These are phyloP conservation scores for Notospermus geniculatus DNA, from an alignment of 1,140 invertebrate genomes.

Conservation along the genomic window DNA sequence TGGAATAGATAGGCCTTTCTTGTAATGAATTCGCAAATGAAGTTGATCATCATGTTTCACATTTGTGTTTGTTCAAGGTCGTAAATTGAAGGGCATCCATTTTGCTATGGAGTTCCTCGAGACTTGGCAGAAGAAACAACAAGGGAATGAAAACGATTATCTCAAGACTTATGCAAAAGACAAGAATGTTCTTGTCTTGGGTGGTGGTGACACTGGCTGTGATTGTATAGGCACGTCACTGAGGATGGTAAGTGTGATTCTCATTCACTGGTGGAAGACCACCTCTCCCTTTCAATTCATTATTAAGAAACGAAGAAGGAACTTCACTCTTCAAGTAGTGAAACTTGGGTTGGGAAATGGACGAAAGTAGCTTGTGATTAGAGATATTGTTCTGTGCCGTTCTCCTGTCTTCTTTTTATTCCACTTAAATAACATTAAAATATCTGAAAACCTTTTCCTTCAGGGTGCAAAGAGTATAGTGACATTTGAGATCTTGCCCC, in stretches of 20 bases:
- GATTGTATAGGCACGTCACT: conserved; percentile 98
- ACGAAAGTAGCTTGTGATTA: no score
- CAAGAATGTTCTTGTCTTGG: conserved; percentile 95
- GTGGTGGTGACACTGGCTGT: conserved; percentile 98
- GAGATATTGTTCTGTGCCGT: no score
- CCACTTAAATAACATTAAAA: background rate
- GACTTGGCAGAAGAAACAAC: conserved; percentile 94
- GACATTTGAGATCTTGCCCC: conserved; percentile 95
- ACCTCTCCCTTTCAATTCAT: no score
- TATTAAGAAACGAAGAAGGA: no score
- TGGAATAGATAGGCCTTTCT: no score
- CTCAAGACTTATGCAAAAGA: conserved; percentile 77
- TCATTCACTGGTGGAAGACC: no score
- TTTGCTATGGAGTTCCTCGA: conserved; percentile 98
- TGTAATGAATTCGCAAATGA: no score
- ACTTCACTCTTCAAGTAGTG: no score
- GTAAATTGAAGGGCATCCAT: conserved; percentile 86
- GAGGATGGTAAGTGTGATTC: conserved; percentile 67
- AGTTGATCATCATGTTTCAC: no score
- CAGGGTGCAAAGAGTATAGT: conserved; percentile 92
- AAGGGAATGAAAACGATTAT: conserved; percentile 59
- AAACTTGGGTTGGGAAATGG: no score
- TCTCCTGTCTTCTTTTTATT: background rate
- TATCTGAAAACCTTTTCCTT: conserved; percentile 18
- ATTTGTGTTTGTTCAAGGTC: conserved; percentile 70